Base-by-base conservation (phyloP, 2,797 vertebrate species). In the Orientallactaga sibirica region DNA sequence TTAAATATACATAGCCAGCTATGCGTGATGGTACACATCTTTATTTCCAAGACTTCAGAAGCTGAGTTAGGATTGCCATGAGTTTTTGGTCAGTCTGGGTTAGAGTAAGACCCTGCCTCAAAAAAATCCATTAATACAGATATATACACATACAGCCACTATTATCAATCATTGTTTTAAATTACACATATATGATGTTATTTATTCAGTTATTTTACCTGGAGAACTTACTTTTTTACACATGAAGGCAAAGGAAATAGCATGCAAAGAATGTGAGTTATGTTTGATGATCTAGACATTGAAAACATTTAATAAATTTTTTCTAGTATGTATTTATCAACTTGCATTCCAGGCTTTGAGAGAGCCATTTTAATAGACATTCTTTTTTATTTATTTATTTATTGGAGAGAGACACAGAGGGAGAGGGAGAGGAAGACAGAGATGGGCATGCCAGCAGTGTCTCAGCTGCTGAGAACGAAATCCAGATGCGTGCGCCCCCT, bases 91-190 rank as follows among this genome's bases (percentile, higher is more conserved):
- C 55, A 55, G 11, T 3, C 55, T 55, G 10, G 55, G 55, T 55
- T 55, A 15, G 55, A 55, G 15, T 55, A 15, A 11, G 55, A 55
- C 55, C 55, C 55, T 55, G 55, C 55, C 55, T 55, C 55, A 55
- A 55, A 55, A 55, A 55, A 55, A 52, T 37, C 33, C 43, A 48
- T 48, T 9, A 48, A 9, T 48, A 55, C 55, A 55, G 11, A 55
- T 14, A 12, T 15, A 55, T 55, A 9, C 55, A 76, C 20, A 48
- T 2, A 37, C 64, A 70, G 29, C n/a, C 87, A 74, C 33, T 75
- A 27, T 48, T 92, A 75, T 25, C 15, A 73, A 66, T 81, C 43
- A 86, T 75, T 95, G 90, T 89, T 48, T 67, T 33, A 48, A 95
- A 88, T 76, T 52, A 22, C 25, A 81, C 71, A 80, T 81, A 83